Base-by-base conservation (phyloP, 2,888 invertebrate genomes). In the Hyalella azteca region DNA sequence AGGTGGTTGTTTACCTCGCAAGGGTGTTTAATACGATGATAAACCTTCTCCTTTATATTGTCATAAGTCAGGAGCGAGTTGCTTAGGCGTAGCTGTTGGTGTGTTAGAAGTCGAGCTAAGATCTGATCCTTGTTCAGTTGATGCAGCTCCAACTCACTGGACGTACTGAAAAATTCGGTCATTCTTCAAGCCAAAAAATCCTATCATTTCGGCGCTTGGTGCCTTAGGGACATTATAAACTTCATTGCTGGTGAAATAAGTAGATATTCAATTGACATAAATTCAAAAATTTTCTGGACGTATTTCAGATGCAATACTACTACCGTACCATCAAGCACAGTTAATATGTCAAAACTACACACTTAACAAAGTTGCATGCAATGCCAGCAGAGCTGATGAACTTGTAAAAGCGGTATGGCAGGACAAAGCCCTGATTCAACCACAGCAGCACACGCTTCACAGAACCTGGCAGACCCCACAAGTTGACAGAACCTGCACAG, bases 11-110 rank as follows among this genome's bases (percentile, higher is more conserved):
- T 11, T n/a, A 82, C 82, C 81, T 82, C 81, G 39, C 78, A 79
- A 32, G 73, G 78, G 29, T 82, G 78, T 36, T 49, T 82, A 60
- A 82, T 45, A n/a, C 82, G 49, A 49, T 82, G 60, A 40, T 82
- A 82, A n/a, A 82, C 49, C 36, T 82, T 73, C 39, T 82, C 79
- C n/a, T 78, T 77, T 2, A 82, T 73, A 36, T 80, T 66, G 13
- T n/a, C 29, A 48, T 79, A 78, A 22, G 80, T 59, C 4, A 77
- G 66, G 32, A 66, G 73, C 19, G 50, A 50, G 40, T 73, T 59
- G 4, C 77, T 45, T 19, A 45, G 29, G 29, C 26, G 75, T 11
- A 45, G 75, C 0, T 22, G 41, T 26, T 45, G 19, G 9, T 39
- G 41, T 9, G n/a, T 29, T 26, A 29, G 11, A 9, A 75, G 75